A percentile compares a stretch with the other conserved stretches of the same genome.
Evolutionary conservation across 2,113 vertebrate genomes (phyloP).

Genomic region (Calyptomena viridis): DNA sequence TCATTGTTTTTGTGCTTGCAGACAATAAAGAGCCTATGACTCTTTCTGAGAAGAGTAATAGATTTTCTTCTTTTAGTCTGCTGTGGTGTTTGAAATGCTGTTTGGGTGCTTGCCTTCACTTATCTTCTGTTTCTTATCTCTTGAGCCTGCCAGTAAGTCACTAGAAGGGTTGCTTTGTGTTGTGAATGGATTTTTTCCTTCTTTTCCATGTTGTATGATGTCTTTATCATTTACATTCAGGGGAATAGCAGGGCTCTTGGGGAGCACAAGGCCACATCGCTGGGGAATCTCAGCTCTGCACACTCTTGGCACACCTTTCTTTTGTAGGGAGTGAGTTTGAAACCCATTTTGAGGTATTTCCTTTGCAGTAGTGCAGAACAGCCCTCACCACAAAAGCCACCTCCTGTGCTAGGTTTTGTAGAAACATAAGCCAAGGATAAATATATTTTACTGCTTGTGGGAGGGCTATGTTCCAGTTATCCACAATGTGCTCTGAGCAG

Average conservation of each 20-base stretch:
- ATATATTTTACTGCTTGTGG: background rate
- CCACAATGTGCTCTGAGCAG: background rate
- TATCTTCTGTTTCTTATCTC: background rate
- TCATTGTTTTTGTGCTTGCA: background rate
- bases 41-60: background rate
- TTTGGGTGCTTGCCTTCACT: background rate
- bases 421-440: background rate
- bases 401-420: background rate
- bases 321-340: background rate
- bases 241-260: background rate
- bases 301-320: background rate
- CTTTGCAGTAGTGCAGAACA: background rate
- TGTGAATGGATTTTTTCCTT: background rate
- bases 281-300: background rate
- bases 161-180: background rate
- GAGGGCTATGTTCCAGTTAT: background rate
- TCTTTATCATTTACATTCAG: background rate
- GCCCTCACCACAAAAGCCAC: background rate
- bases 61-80: background rate
- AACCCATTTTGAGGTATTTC: background rate
- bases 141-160: background rate
- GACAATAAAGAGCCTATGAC: background rate
- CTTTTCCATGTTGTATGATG: background rate
- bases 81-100: background rate
- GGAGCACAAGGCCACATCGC: background rate